These are phyloP conservation scores for Poeciliopsis presidionis DNA, from an alignment of 2,797 vertebrate genomes.

Conservation along the genomic window DNA sequence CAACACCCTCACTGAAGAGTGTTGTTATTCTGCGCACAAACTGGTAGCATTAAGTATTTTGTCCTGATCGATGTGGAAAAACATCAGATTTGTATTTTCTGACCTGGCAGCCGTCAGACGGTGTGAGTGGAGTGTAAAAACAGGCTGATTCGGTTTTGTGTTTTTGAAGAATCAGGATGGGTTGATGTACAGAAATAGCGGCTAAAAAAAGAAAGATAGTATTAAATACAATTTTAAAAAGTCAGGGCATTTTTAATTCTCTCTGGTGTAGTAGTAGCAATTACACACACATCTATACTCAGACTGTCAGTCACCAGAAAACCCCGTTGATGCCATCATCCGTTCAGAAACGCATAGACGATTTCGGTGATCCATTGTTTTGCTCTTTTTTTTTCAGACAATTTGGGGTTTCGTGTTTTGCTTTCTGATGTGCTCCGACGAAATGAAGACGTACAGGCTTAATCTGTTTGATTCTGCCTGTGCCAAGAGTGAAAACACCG, in stretches of 20 bases:
- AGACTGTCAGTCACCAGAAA: neutral
- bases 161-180: constrained; percentile 31
- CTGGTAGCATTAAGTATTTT: neutral
- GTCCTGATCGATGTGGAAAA: neutral
- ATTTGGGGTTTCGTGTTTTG: constrained; percentile 14
- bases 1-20: neutral
- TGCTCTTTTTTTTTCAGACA: constrained; percentile 12
- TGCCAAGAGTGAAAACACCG: constrained; percentile 10
- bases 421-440: constrained; percentile 11
- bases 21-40: neutral
- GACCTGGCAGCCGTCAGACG: neutral
- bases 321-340: constrained; percentile 5
- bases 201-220: constrained; percentile 2
- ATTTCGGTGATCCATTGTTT: constrained; percentile 24
- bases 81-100: neutral
- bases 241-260: neutral
- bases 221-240: neutral
- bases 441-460: constrained; percentile 17
- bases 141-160: constrained; percentile 27
- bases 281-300: neutral
- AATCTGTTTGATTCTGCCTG: constrained; percentile 7
- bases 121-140: neutral
- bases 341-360: constrained; percentile 5
- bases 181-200: constrained; percentile 33
- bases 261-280: neutral